Evolutionary conservation across 2,113 vertebrate genomes (phyloP).

Genomic region (Plecturocebus donacophilus): DNA sequence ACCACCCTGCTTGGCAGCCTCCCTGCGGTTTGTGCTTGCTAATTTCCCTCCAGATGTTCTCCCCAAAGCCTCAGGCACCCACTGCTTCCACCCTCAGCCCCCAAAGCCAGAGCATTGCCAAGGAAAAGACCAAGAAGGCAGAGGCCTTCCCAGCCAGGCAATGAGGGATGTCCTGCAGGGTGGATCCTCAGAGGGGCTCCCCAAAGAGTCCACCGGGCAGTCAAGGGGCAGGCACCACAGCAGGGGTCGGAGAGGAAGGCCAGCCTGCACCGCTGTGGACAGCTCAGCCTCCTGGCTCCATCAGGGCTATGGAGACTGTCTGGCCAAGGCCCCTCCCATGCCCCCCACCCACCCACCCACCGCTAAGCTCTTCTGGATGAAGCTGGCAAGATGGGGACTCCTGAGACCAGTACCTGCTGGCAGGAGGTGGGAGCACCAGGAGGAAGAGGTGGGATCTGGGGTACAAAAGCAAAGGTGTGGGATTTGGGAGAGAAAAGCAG

Average conservation of each 20-base stretch:
- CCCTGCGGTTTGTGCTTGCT: accelerated
- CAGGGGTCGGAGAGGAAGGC: accelerated
- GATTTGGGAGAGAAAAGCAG: no score
- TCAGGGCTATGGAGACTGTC: neutral
- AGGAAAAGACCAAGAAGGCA: neutral
- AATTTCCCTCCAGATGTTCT: neutral
- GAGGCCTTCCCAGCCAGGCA: neutral
- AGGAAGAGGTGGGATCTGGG: neutral
- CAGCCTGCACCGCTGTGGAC: neutral
- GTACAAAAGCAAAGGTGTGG: no score
- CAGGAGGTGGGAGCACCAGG: neutral
- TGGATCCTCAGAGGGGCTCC: neutral
- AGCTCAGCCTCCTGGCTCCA: neutral
- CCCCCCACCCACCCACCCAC: accelerated
- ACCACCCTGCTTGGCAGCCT: neutral
- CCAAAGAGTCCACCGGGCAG: accelerated
- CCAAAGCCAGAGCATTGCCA: neutral
- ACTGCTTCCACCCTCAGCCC: neutral
- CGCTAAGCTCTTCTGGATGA: no score
- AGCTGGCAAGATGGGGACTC: neutral
- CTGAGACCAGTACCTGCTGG: neutral
- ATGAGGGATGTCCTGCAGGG: neutral
- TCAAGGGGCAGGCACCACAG: accelerated
- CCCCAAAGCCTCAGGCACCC: neutral
- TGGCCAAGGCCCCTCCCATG: neutral